Percentiles rank a stretch among this genome's conserved stretches.
Conservation (phyloP, 2,113 vertebrate species). For the Peromyscus californicus region DNA sequence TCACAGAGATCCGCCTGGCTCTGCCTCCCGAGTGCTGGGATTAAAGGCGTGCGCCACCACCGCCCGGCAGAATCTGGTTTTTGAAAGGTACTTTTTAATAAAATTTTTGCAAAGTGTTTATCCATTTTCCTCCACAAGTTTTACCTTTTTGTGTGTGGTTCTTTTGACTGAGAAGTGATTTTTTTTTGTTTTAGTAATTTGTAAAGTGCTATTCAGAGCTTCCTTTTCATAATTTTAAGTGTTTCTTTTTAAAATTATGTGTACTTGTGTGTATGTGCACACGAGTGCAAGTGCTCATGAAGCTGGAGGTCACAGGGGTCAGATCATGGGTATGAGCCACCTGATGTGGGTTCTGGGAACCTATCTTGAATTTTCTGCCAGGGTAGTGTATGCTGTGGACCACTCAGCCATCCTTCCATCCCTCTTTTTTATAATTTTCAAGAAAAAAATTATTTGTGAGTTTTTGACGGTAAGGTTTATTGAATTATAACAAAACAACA, state of each 20-base stretch:
- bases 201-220: not conserved
- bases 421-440: not conserved
- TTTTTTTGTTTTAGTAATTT: not conserved
- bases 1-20: no score
- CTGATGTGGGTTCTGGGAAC: not conserved
- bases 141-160: conserved; percentile 41
- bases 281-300: not conserved
- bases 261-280: not conserved
- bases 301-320: not conserved
- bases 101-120: not conserved
- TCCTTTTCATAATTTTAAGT: not conserved
- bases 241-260: not conserved
- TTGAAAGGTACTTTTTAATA: not conserved
- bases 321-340: not conserved
- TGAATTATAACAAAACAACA: not conserved
- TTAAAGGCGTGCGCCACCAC: no score
- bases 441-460: not conserved
- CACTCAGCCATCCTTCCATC: not conserved
- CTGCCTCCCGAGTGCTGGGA: no score
- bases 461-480: not conserved
- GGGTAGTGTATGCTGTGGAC: not conserved
- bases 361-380: not conserved
- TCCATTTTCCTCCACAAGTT: not conserved
- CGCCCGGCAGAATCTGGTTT: conserved; percentile 22
- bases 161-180: not conserved